Base-by-base conservation (phyloP, 2,113 vertebrate genomes). In the Spilogale gracilis region DNA sequence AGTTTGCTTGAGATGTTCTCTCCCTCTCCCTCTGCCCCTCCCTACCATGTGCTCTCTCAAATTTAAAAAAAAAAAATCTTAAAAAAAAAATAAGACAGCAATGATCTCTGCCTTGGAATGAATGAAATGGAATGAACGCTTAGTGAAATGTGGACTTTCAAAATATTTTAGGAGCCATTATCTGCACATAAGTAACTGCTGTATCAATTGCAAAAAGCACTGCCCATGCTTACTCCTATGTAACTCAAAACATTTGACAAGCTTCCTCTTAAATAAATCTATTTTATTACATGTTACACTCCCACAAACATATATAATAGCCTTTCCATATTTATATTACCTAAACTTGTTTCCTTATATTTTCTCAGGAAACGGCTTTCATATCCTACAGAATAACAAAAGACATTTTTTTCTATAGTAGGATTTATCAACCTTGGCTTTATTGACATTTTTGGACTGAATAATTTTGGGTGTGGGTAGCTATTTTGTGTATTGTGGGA, bases 401-500 rank as follows among this genome's bases (percentile, higher is more conserved):
- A 43, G 38, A 50, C 3, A 9, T 13, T 74, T 13, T 74, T 89
- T 78, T 65, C n/a, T 43, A 12, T 16, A 63, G 20, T 27, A 54
- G 9, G 13, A 5, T 48, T 86, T 43, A 45, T 50, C 3, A 56
- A 5, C 2, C 0, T 80, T n/a, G 14, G 1, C 7, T 61, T n/a
- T 61, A 71, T 52, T 60, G 23, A 82, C 30, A 45, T 48, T n/a
- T n/a, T 50, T 32, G 30, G 48, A 30, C 4, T 54, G 13, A 0
- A 18, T 14, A 71, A 78, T 45, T 78, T 8, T 56, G 12, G 16
- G 6, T 48, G 7, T n/a, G 4, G 4, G 2, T 27, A 20, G 25
- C 43, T 58, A n/a, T 58, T 4, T 4, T 27, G 8, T 16, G 10
- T 50, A 30, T 20, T 76, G 14, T 12, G 43, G 30, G 18, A 27